Percentiles rank a stretch among this genome's conserved stretches.
These are phyloP conservation scores for Pseudobourletiella spinata DNA, from an alignment of 1,140 invertebrate genomes.

Conservation along the genomic window DNA sequence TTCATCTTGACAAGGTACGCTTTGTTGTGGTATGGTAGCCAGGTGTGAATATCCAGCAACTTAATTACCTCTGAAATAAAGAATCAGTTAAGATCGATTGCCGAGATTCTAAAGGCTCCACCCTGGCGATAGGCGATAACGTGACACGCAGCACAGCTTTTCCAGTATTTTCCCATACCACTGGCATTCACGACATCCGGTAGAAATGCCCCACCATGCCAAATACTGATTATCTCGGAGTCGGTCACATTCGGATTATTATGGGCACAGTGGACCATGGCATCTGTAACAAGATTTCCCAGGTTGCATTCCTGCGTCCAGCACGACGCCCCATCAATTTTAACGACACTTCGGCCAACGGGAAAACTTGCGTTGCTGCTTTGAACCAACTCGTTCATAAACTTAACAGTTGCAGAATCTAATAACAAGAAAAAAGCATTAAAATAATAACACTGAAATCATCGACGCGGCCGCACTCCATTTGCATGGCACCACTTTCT, in stretches of 20 bases:
- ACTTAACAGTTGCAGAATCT: too few relatives aligned
- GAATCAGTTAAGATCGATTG: not conserved
- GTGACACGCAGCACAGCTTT: not conserved
- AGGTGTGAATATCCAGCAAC: constrained; percentile 14
- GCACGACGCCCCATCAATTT: constrained; percentile 14
- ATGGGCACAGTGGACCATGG: constrained; percentile 17
- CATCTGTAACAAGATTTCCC: constrained; percentile 21
- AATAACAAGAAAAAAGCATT: too few relatives aligned
- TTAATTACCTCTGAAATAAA: constrained; percentile 5
- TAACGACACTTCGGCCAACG: not conserved
- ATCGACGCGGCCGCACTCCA: not conserved
- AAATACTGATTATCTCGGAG: constrained; percentile 1
- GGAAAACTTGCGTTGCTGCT: too few relatives aligned
- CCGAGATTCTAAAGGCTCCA: not conserved
- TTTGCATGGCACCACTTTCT: too few relatives aligned
- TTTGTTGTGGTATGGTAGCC: constrained; percentile 23
- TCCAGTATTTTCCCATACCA: not conserved
- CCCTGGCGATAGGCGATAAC: not conserved
- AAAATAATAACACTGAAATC: not conserved
- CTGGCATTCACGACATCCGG: not conserved
- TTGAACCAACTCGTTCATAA: too few relatives aligned
- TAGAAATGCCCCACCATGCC: constrained; percentile 22
- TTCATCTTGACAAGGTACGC: constrained; percentile 9
- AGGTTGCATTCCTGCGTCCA: constrained; percentile 23
- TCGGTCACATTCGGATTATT: not conserved